Conservation (phyloP, 2,888 invertebrate genomes). For the Nephrotoma appendiculata region DNA sequence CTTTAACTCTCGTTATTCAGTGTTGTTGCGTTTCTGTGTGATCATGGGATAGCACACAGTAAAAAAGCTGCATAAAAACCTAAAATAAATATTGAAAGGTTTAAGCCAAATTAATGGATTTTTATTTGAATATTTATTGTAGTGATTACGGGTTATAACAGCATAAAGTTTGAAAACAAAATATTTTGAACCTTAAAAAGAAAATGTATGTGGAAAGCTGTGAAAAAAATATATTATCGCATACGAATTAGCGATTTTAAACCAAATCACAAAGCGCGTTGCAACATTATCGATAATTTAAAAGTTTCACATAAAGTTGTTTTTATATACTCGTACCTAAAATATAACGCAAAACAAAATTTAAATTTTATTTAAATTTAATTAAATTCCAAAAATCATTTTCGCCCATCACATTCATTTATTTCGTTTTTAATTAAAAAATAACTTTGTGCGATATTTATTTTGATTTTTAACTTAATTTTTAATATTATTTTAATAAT, state of each 20-base stretch:
- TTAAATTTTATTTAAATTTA: neutral
- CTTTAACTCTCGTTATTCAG: neutral
- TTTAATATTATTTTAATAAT: neutral
- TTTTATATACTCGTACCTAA: neutral
- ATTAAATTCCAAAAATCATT: neutral
- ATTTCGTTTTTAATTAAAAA: neutral
- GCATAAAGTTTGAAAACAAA: neutral
- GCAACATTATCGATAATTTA: neutral
- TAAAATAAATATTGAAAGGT: neutral
- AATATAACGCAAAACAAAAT: neutral
- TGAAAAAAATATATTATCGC: neutral
- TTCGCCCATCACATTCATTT: neutral
- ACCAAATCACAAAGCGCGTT: neutral
- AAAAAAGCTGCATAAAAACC: neutral
- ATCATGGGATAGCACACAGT: neutral
- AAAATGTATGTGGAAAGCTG: neutral
- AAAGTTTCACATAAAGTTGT: neutral
- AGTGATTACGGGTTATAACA: neutral
- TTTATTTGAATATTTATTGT: neutral
- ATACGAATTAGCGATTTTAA: neutral
- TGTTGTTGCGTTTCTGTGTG: neutral
- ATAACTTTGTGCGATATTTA: neutral
- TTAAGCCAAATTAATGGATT: neutral
- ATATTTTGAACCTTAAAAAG: neutral
- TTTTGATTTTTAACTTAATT: neutral